Conservation (phyloP, 2,113 vertebrate genomes). For the Phaethon lepturus region DNA sequence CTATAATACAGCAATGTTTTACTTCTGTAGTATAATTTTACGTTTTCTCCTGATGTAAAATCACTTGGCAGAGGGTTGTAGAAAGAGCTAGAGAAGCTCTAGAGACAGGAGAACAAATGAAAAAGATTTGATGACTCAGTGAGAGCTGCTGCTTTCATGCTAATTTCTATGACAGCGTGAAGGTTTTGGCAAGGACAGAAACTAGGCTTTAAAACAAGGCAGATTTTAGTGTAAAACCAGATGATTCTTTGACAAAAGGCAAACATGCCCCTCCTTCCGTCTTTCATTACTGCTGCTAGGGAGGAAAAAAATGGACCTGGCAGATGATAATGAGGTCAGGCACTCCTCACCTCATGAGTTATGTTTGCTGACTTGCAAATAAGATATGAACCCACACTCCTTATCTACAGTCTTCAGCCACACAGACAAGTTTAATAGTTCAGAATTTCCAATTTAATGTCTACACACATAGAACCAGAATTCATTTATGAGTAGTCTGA, state of each 20-base stretch:
- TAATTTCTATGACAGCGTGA: constrained; percentile 43
- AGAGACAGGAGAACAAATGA: constrained; percentile 38
- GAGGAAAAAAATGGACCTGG: not conserved
- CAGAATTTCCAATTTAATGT: not conserved
- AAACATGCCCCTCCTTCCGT: not conserved
- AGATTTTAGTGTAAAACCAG: not conserved
- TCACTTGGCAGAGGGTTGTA: constrained; percentile 12
- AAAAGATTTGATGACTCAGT: constrained; percentile 45
- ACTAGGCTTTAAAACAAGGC: not conserved
- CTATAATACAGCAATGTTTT: not conserved
- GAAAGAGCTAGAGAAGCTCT: constrained; percentile 13
- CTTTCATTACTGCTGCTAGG: not conserved
- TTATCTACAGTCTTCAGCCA: not conserved
- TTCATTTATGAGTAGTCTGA: not conserved
- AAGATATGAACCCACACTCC: not conserved
- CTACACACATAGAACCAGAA: not conserved
- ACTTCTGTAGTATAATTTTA: constrained; percentile 25
- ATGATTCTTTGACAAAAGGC: not conserved
- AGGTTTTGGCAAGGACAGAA: constrained; percentile 50
- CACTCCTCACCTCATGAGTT: not conserved
- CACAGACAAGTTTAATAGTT: not conserved
- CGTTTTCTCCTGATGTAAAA: constrained; percentile 54
- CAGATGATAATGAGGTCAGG: not conserved
- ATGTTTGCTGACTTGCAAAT: not conserved
- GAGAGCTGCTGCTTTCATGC: constrained; percentile 27